Evolutionary conservation across 2,113 vertebrate species (phyloP).

Genomic region (Podocnemis expansa): DNA sequence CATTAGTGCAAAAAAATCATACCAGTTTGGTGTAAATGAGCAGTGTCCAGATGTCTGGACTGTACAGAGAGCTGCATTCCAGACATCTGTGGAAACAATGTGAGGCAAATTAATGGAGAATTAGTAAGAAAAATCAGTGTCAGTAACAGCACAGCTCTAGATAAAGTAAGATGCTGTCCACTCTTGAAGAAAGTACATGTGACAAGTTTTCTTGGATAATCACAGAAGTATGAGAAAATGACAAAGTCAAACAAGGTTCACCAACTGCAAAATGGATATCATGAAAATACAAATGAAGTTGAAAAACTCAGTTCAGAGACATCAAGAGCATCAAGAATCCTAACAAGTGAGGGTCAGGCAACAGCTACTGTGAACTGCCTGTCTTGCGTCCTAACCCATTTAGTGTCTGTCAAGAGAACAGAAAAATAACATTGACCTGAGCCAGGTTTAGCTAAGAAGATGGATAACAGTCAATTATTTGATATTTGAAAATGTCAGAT

Average conservation of each 20-base stretch:
- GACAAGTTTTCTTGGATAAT: neutral
- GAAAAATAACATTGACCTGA: neutral
- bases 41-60: neutral
- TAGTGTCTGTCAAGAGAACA: neutral
- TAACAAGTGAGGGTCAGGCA: neutral
- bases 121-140: neutral
- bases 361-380: neutral
- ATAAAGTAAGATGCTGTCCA: neutral
- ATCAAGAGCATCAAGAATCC: neutral
- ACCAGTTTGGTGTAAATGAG: neutral
- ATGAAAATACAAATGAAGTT: neutral
- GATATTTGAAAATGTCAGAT: neutral
- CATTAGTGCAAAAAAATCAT: neutral
- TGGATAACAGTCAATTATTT: neutral
- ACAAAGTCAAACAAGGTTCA: neutral
- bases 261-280: neutral
- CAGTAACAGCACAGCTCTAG: neutral
- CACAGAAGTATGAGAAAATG: neutral
- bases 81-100: neutral
- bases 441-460: neutral
- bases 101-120: neutral
- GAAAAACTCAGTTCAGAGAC: neutral
- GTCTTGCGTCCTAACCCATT: neutral
- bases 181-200: neutral
- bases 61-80: conserved; percentile 3